A percentile compares a stretch with the other conserved stretches of the same genome.
phyloP scores from a whole-genome alignment of 2,888 invertebrate species.

The Drosophila paramelanica region DNA sequence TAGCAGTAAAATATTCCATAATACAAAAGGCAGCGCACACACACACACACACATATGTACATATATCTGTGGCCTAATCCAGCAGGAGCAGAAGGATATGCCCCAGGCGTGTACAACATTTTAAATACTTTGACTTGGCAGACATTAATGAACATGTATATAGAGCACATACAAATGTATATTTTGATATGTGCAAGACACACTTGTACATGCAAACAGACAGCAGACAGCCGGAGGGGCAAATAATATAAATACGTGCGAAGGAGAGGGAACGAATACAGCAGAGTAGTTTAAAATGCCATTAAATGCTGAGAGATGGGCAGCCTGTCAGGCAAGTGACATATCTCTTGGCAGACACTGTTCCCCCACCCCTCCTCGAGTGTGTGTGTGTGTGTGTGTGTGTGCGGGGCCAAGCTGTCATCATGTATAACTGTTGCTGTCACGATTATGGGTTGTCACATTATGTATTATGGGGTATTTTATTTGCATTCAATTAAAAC shows the following conservation, averaged over 20 bases:
- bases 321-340: constrained; percentile 59
- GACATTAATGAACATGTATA: constrained; percentile 72
- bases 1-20: constrained; percentile 1
- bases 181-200: constrained; percentile 24
- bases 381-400: constrained; percentile 8
- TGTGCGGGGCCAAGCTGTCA: constrained; percentile 54
- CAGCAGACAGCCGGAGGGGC: constrained; percentile 3
- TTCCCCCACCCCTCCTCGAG: constrained; percentile 3
- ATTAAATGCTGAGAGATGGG: constrained; percentile 64
- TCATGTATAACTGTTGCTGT: constrained; percentile 77
- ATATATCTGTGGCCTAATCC: constrained; percentile 30
- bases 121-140: constrained; percentile 69
- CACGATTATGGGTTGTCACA: constrained; percentile 77
- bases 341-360: constrained; percentile 50
- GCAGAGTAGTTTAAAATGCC: constrained; percentile 75
- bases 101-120: constrained; percentile 67
- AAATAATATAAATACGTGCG: constrained; percentile 1
- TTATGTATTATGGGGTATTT: constrained; percentile 75
- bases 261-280: not conserved
- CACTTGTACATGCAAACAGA: constrained; percentile 11
- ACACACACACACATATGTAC: constrained; percentile 10
- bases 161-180: constrained; percentile 9
- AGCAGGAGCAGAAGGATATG: constrained; percentile 29
- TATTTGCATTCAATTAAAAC: constrained; percentile 81
- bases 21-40: constrained; percentile 28